phyloP scores from a whole-genome alignment of 2,113 vertebrate genomes.

The Triplophysa tibetana region DNA sequence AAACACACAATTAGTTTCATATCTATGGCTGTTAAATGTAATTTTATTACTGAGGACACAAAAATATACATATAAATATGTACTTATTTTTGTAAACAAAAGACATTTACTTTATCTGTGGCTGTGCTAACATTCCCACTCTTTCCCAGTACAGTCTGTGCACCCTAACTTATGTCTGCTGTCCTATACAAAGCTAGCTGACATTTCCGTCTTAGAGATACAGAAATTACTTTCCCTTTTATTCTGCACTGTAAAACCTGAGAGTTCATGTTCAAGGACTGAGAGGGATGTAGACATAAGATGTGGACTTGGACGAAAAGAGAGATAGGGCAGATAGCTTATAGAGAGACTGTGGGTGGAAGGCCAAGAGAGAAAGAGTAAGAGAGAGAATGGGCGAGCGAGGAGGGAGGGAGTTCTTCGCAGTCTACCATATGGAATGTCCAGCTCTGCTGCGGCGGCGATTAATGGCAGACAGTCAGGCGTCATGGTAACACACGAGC shows the following conservation, averaged over 20 bases:
- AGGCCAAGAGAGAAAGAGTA: background rate
- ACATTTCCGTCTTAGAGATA: background rate
- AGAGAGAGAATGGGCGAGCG: slow-evolving; percentile 5
- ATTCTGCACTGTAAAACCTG: slow-evolving; percentile 28
- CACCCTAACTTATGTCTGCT: slow-evolving; percentile 2
- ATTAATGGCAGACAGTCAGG: slow-evolving; percentile 69
- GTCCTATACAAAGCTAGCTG: slow-evolving; percentile 14
- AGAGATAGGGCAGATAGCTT: background rate
- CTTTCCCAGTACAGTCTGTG: background rate
- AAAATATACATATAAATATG: background rate
- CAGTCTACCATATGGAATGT: slow-evolving; percentile 61
- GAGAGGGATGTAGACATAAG: slow-evolving; percentile 16
- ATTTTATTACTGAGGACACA: background rate
- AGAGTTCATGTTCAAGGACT: slow-evolving; percentile 35
- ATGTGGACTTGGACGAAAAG: slow-evolving; percentile 23
- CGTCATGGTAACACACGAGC: slow-evolving; percentile 73
- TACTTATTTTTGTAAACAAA: background rate
- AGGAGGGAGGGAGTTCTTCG: slow-evolving; percentile 23
- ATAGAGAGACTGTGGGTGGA: slow-evolving; percentile 8
- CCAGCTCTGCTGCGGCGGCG: slow-evolving; percentile 60
- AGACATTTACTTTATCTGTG: background rate
- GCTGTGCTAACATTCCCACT: background rate
- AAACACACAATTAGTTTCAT: no score
- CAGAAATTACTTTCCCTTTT: slow-evolving; percentile 16
- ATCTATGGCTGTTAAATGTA: no score